These are phyloP conservation scores for Urocynchramus pylzowi DNA, from an alignment of 2,113 vertebrate species.

Conservation along the genomic window DNA sequence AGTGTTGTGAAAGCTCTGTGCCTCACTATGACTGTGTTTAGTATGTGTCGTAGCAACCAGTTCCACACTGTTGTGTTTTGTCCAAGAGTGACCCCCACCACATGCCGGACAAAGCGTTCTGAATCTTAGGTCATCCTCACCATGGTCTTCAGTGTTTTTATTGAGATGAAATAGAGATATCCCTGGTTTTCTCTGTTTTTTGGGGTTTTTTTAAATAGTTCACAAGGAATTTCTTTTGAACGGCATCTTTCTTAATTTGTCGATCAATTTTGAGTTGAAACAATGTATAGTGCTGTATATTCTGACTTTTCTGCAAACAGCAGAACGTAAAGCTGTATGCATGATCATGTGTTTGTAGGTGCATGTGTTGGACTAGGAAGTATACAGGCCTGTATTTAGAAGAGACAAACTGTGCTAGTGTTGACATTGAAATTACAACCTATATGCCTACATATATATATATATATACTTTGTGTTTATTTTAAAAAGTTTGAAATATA, in stretches of 20 bases:
- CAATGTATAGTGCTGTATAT: constrained; percentile 80
- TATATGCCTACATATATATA: constrained; percentile 66
- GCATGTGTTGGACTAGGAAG: constrained; percentile 74
- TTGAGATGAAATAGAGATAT: constrained; percentile 57
- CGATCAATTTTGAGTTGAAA: constrained; percentile 58
- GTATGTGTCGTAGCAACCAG: constrained; percentile 31
- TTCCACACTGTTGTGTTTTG: constrained; percentile 22
- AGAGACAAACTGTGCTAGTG: constrained; percentile 72
- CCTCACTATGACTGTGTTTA: neutral
- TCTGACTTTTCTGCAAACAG: constrained; percentile 73
- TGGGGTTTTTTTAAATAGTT: constrained; percentile 36
- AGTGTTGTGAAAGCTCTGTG: neutral
- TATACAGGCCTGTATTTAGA: constrained; percentile 74
- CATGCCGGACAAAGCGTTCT: neutral
- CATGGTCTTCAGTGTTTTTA: constrained; percentile 86
- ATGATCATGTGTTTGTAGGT: constrained; percentile 74
- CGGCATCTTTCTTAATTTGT: constrained; percentile 54
- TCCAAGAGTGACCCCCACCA: constrained; percentile 20
- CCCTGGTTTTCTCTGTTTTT: constrained; percentile 61
- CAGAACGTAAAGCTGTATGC: constrained; percentile 76
- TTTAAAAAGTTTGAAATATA: constrained; percentile 74
- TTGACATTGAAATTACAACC: constrained; percentile 74
- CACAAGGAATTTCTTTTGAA: constrained; percentile 55
- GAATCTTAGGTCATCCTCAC: constrained; percentile 62
- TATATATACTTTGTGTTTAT: constrained; percentile 71